A percentile compares a stretch with the other conserved stretches of the same genome.
Conservation (phyloP, 1,140 invertebrate species). For the Zaprionus tsacasi region DNA sequence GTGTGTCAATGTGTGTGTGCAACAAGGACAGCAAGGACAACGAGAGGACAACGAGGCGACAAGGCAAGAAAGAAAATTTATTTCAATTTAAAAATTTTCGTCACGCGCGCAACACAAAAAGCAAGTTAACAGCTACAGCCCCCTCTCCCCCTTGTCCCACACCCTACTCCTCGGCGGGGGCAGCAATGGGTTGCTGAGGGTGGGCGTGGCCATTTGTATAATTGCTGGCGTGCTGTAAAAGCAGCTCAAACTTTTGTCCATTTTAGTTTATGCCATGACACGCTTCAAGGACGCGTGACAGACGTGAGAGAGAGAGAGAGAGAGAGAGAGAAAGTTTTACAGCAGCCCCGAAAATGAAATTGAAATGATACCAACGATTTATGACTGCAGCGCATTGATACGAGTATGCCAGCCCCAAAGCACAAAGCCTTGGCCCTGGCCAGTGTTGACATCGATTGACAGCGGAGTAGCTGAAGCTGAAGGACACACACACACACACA, state of each 20-base stretch:
- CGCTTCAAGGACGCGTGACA: constrained; percentile 71
- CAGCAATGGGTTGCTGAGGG: not conserved
- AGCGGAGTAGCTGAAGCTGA: constrained; percentile 21
- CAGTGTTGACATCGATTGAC: constrained; percentile 77
- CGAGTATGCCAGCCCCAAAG: constrained; percentile 11
- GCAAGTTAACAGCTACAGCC: constrained; percentile 56
- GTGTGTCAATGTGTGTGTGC: constrained; percentile 4
- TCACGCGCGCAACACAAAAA: constrained; percentile 77
- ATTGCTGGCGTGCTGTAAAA: constrained; percentile 65
- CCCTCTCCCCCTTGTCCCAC: not conserved
- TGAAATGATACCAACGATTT: constrained; percentile 44
- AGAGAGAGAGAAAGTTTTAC: constrained; percentile 7
- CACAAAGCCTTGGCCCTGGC: constrained; percentile 69
- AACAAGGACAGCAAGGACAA: constrained; percentile 70
- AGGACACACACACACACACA: constrained; percentile 18
- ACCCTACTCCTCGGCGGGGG: not conserved
- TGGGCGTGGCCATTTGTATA: constrained; percentile 69
- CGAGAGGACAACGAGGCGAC: constrained; percentile 37
- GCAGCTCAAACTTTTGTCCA: constrained; percentile 11
- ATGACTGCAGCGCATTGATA: constrained; percentile 34
- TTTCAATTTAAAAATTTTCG: constrained; percentile 82
- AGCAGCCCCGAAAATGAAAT: constrained; percentile 13
- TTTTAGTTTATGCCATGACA: constrained; percentile 71
- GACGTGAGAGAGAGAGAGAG: constrained; percentile 20
- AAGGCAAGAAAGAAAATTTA: constrained; percentile 65